A percentile compares a stretch with the other conserved stretches of the same genome.
phyloP scores from a whole-genome alignment of 2,113 vertebrate genomes.

The Peucedramus taeniatus region DNA sequence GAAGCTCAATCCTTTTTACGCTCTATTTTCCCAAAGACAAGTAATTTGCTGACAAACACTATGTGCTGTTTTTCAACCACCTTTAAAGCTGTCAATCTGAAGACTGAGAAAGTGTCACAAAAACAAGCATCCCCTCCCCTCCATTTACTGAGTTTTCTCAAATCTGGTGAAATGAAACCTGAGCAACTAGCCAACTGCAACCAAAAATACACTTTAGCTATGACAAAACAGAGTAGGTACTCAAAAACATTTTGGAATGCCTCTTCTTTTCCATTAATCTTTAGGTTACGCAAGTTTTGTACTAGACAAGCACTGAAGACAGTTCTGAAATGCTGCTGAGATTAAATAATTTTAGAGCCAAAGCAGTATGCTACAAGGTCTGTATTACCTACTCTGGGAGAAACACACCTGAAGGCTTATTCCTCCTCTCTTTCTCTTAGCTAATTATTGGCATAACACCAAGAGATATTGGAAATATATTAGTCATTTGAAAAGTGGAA shows the following conservation, averaged over 20 bases:
- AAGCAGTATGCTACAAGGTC: not conserved
- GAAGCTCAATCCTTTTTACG: not conserved
- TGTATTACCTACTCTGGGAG: not conserved
- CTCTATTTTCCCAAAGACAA: not conserved
- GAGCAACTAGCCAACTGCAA: not conserved
- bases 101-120: not conserved
- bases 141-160: not conserved
- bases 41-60: not conserved
- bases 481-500: not conserved
- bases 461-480: not conserved
- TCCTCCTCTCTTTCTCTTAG: not conserved
- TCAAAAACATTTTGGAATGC: not conserved
- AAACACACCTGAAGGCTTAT: not conserved
- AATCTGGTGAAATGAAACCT: not conserved
- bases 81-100: not conserved
- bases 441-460: not conserved
- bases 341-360: not conserved
- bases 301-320: not conserved
- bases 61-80: not conserved
- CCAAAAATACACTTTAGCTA: not conserved
- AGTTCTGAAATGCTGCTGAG: not conserved
- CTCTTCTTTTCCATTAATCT: not conserved
- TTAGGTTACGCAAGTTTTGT: not conserved
- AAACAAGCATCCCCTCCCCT: not conserved
- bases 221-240: not conserved